These are phyloP conservation scores for Carpatolechia fugitivella DNA, from an alignment of 2,888 invertebrate genomes.

Conservation along the genomic window DNA sequence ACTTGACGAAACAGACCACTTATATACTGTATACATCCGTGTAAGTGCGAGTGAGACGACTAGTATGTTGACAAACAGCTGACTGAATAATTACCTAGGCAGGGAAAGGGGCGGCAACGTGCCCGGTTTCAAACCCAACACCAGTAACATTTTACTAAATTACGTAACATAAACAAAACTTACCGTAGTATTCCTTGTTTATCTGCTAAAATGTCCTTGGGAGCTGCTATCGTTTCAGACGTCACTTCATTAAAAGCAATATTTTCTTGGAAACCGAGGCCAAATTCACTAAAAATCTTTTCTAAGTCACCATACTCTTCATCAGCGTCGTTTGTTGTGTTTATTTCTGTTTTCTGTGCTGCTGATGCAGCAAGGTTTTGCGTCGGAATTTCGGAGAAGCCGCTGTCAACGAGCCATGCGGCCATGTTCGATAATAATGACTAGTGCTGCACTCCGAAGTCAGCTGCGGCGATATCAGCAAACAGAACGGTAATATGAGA, in stretches of 20 bases:
- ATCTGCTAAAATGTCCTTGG: constrained; percentile 39
- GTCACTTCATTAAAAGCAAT: constrained; percentile 34
- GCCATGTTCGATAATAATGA: constrained; percentile 57
- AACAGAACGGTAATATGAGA: constrained; percentile 24
- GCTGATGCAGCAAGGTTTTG: constrained; percentile 31
- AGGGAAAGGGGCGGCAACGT: constrained; percentile 15
- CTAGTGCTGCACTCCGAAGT: constrained; percentile 31
- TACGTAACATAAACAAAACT: constrained; percentile 30
- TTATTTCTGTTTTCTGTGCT: constrained; percentile 28
- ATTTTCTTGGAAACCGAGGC: constrained; percentile 31
- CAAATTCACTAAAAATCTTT: constrained; percentile 30
- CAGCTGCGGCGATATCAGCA: constrained; percentile 13
- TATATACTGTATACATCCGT: constrained; percentile 35
- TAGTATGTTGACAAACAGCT: constrained; percentile 73
- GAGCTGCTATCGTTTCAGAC: constrained; percentile 36
- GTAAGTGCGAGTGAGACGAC: constrained; percentile 54
- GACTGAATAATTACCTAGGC: constrained; percentile 44
- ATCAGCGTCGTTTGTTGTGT: constrained; percentile 27
- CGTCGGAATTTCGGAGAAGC: constrained; percentile 34
- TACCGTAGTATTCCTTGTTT: constrained; percentile 39
- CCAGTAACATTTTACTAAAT: neutral
- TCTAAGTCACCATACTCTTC: constrained; percentile 29
- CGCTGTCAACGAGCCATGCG: constrained; percentile 61
- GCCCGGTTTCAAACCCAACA: neutral
- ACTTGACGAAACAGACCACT: constrained; percentile 58